phyloP scores from a whole-genome alignment of 2,888 invertebrate species.

The Plebejus melissa region DNA sequence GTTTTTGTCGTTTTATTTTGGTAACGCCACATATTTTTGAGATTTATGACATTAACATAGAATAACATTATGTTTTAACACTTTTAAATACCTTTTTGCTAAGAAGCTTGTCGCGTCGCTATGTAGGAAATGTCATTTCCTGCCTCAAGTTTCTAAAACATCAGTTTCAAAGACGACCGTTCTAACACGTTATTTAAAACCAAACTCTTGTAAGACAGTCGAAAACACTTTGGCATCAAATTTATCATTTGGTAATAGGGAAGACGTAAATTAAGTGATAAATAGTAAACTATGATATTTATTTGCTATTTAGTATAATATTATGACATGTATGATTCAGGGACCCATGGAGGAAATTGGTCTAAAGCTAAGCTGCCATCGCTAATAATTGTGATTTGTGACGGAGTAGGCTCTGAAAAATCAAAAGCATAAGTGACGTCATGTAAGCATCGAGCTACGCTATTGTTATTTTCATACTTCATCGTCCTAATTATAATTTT shows the following conservation, averaged over 20 bases:
- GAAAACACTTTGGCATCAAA: neutral
- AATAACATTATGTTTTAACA: neutral
- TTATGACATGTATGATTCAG: too few relatives aligned
- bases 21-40: too few relatives aligned
- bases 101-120: neutral
- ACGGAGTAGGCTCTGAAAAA: too few relatives aligned
- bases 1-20: neutral
- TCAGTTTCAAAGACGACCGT: neutral
- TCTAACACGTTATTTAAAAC: constrained; percentile 13
- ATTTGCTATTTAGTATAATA: neutral
- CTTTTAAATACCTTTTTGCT: neutral
- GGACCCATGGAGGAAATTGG: too few relatives aligned
- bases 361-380: too few relatives aligned
- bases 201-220: neutral
- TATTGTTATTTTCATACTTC: neutral
- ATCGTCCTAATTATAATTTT: neutral
- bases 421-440: too few relatives aligned
- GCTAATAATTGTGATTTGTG: too few relatives aligned
- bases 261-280: neutral
- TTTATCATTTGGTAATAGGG: neutral
- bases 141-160: neutral
- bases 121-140: constrained; percentile 6
- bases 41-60: neutral
- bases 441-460: too few relatives aligned
- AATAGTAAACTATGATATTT: neutral